A percentile compares a stretch with the other conserved stretches of the same genome.
These are phyloP conservation scores for Lanius collurio DNA, from an alignment of 2,113 vertebrate species.

Conservation along the genomic window DNA sequence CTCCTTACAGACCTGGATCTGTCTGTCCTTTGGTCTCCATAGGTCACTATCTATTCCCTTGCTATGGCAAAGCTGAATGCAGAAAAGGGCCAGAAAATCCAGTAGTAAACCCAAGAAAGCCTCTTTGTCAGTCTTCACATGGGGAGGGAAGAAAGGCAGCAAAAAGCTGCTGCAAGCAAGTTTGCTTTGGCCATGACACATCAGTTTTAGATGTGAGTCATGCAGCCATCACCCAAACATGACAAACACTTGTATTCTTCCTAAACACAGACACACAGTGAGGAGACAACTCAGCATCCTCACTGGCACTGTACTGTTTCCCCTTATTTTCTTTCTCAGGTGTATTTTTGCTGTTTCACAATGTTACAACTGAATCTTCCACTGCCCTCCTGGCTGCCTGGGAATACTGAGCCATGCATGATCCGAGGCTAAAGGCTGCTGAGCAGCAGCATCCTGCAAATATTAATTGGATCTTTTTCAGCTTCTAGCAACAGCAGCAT, in stretches of 20 bases:
- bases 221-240: conserved; percentile 32
- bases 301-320: neutral
- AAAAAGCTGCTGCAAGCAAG: rapidly evolving
- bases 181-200: neutral
- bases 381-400: rapidly evolving
- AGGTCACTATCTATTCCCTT: neutral
- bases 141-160: neutral
- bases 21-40: neutral
- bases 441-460: neutral
- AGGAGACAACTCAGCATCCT: neutral
- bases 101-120: neutral
- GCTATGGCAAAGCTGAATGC: neutral
- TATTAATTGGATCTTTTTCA: conserved; percentile 23
- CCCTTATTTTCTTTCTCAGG: neutral
- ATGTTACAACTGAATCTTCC: neutral
- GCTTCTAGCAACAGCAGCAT: neutral
- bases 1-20: neutral
- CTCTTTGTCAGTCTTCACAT: neutral
- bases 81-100: neutral
- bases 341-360: neutral
- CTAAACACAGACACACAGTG: neutral
- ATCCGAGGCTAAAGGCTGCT: neutral
- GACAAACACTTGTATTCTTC: neutral
- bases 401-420: rapidly evolving
- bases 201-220: neutral